Evolutionary conservation across 2,797 vertebrate species (phyloP), one percentile per base, ranked within the genome.

Genomic region (Gobionotothen gibberifrons): DNA sequence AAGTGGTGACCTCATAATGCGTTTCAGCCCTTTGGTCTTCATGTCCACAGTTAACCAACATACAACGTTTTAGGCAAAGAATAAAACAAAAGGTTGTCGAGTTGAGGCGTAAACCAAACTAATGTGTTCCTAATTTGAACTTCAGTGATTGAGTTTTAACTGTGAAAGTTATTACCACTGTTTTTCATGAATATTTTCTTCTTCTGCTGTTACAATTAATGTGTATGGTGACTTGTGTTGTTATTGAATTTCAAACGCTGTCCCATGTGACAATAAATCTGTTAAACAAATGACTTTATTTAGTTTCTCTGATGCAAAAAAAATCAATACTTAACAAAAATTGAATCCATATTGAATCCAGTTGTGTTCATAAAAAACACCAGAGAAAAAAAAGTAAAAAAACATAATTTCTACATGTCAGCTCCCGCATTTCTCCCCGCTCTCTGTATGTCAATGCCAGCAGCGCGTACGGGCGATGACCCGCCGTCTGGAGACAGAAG

Each of bases 401-500:
- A 62, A 81, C 72, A n/a, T 63, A 49, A 66, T 78, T 84, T 79
- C 67, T 71, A 17, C 22, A 69, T 73, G 58, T 82, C 76, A 72
- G 71, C 65, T 69, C 57, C 69, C 82, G 74, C 65, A 76, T 75
- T 63, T 69, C 95, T 93, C 95, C 93, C 8, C 57, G 73, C 21
- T 53, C 26, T 42, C 0, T 54, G 64, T 63, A 71, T 77, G 71
- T 76, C 68, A 39, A 40, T 73, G 79, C 85, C 76, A 79, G 76
- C 76, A 64, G 79, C 29, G 57, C 57, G 54, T 49, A 36, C 63
- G 44, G 66, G 52, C 72, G 44, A 73, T 65, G 74, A 59, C 66
- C 78, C 76, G 80, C 94, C 91, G 70, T 88, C 95, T 95, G 92
- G 72, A 87, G 90, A 94, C 94, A 95, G 94, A 87, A 74, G 81